Percentiles rank a stretch among this genome's conserved stretches.
Conservation (phyloP, 2,797 vertebrate species). For the Fistularia tabacaria region DNA sequence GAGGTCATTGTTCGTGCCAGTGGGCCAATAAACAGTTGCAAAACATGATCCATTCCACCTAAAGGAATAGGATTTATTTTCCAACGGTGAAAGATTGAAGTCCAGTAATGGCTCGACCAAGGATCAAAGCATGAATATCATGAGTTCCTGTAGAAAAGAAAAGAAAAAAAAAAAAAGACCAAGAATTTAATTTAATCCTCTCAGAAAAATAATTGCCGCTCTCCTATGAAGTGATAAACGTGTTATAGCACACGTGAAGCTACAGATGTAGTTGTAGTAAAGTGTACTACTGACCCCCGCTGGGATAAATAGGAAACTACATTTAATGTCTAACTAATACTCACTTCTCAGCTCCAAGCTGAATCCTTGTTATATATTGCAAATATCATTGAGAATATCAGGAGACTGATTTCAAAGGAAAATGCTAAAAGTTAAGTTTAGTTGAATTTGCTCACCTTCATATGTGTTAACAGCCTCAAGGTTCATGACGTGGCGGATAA, state of each 20-base stretch:
- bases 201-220: neutral
- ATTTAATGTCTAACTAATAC: neutral
- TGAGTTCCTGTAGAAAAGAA: conserved; percentile 80
- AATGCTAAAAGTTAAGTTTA: no score
- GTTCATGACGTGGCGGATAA: conserved; percentile 93
- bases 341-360: no score
- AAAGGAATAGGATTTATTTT: conserved; percentile 55
- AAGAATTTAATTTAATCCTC: no score
- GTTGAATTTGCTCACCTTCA: conserved; percentile 76
- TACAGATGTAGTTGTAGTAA: neutral
- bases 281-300: conserved; percentile 44
- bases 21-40: neutral
- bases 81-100: conserved; percentile 80
- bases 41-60: neutral
- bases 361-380: no score
- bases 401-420: no score
- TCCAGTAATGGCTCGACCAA: conserved; percentile 85
- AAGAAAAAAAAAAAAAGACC: neutral
- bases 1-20: neutral
- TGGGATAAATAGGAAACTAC: conserved; percentile 23
- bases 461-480: conserved; percentile 95
- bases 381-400: no score
- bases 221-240: no score
- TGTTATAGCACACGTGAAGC: neutral
- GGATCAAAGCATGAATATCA: conserved; percentile 87